Base-by-base conservation (phyloP, 2,888 invertebrate genomes). In the Acanthacorydalis orientalis region DNA sequence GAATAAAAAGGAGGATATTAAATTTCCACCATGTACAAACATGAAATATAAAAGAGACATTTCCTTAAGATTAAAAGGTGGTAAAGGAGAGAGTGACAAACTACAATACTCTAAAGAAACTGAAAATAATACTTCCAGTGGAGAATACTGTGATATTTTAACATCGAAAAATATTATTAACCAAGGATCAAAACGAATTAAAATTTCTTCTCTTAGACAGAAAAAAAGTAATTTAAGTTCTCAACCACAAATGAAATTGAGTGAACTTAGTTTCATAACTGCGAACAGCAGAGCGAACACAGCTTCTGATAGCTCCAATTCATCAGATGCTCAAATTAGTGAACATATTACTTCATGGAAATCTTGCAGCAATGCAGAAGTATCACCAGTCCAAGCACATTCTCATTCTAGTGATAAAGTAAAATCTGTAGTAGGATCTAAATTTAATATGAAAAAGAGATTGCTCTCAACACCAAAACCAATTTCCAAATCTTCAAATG, bases 231-330 rank as follows among this genome's bases (percentile, higher is more conserved):
- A 23, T 23, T 4, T 23, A 23, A 23, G 23, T 23, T n/a, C 44
- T 35, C 31, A 46, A 35, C 49, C 51, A 48, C 51, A 55, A 31
- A 44, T 63, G n/a, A 59, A 64, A 48, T 50, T 66, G 40, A 53
- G 58, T 23, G 64, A 65, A 49, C 64, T 66, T 38, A 62, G 64
- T 49, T 63, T 63, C 49, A 56, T 65, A 40, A 64, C 64, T 53
- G 58, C 56, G 48, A 55, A 52, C 41, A 60, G 60, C 43, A 61
- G 61, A n/a, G 64, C 64, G 52, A 59, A 59, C 32, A 55, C 64
- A 47, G 60, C 64, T 34, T 63, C 65, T 1, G 64, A 63, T 48
- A 64, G 48, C 38, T 34, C 40, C 23, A 47, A 42, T 44, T 34
- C 45, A 7, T 45, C 42, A 11, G 40, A 31, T 9, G 34, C 47